Conservation (phyloP, 2,113 vertebrate genomes). For the Thinocorus orbignyianus region DNA sequence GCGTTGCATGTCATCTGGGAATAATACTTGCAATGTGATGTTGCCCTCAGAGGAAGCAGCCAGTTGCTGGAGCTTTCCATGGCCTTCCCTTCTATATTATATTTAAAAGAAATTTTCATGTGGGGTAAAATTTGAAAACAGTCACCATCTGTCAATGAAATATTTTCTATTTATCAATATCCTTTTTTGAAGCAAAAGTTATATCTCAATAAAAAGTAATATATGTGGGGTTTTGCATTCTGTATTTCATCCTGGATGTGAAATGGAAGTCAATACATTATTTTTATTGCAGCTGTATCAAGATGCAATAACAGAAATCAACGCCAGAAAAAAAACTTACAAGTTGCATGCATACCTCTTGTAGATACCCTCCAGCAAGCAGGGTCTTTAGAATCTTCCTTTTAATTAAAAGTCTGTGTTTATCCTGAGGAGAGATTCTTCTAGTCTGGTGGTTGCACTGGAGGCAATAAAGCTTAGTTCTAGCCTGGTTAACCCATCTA, state of each 20-base stretch:
- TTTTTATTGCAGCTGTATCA: neutral
- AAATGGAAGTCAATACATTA: neutral
- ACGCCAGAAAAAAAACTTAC: neutral
- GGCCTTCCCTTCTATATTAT: neutral
- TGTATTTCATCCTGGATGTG: neutral
- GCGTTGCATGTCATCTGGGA: rapidly evolving
- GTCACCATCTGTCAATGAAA: neutral
- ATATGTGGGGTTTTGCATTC: neutral
- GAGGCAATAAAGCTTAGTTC: neutral
- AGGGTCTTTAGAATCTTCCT: neutral
- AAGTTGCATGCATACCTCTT: neutral
- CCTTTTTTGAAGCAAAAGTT: neutral
- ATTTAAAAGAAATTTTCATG: neutral
- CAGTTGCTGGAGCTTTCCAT: neutral
- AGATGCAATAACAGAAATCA: neutral
- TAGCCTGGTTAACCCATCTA: neutral
- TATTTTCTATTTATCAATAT: constrained; percentile 1
- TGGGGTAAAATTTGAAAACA: neutral
- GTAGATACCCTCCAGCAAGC: neutral
- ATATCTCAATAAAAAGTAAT: neutral
- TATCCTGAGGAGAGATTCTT: neutral
- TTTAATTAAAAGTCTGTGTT: neutral
- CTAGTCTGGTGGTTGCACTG: neutral
- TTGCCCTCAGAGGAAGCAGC: neutral
- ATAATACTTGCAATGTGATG: neutral